Evolutionary conservation across 1,140 invertebrate genomes (phyloP).

Genomic region (Megathymus violae): DNA sequence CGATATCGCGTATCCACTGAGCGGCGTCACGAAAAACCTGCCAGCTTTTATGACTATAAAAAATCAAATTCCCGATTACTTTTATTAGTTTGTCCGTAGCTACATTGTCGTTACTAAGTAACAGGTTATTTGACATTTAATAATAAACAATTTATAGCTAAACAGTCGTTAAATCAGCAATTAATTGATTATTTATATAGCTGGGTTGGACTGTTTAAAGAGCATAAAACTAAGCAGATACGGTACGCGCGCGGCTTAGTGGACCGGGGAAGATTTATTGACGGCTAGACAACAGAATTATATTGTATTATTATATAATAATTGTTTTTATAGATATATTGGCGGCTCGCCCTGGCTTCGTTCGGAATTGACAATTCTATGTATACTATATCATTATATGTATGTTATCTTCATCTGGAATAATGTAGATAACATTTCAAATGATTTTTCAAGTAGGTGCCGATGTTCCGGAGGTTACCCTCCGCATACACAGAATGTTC

Average conservation of each 20-base stretch:
- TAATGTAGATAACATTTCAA: no score
- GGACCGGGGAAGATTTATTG: constrained; percentile 45
- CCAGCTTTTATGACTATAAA: background rate
- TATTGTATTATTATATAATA: no score
- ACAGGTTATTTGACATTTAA: constrained; percentile 1
- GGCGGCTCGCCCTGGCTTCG: no score
- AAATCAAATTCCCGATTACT: background rate
- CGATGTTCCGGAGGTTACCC: no score
- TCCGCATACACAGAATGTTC: no score
- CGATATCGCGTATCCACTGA: background rate
- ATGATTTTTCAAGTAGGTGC: no score
- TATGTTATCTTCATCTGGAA: no score
- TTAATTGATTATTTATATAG: constrained; percentile 9
- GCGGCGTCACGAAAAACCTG: background rate
- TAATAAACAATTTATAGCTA: constrained; percentile 4
- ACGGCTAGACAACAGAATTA: background rate
- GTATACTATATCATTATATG: no score
- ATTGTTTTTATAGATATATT: no score
- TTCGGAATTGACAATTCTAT: no score
- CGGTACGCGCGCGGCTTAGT: constrained; percentile 40
- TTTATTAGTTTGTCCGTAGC: background rate
- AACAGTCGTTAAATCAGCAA: constrained; percentile 5
- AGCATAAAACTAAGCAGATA: constrained; percentile 30
- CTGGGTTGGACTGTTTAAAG: constrained; percentile 6
- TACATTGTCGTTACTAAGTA: constrained; percentile 8